Base-by-base conservation (phyloP, 1,140 invertebrate species). In the Acromyrmex heyeri region DNA sequence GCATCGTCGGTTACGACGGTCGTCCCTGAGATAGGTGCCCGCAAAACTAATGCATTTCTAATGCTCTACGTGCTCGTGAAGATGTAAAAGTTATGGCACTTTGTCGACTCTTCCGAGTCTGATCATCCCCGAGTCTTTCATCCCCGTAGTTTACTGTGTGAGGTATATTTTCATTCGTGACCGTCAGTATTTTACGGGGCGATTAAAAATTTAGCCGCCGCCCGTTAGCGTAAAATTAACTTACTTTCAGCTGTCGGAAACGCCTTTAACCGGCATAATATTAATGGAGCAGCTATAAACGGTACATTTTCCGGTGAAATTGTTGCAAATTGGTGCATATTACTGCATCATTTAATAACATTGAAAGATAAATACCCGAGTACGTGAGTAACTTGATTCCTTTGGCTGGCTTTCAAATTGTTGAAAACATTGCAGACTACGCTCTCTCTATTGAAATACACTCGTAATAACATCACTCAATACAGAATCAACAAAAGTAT, bases 21-120 rank as follows among this genome's bases (percentile, higher is more conserved):
- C 61, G 64, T 50, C 10, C 21, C 3, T 44, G 44, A 38, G 73
- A 77, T 78, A 67, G 48, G 7, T 21, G 8, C 10, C 3, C 14
- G 44, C 24, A 24, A 67, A 64, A 44, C 59, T 64, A 83, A 72
- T 83, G 86, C 86, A 85, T 85, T 85, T 85, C 73, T 78, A 76
- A 85, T 85, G 73, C 64, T 78, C 14, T 72, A 30, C 79, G 62
- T 55, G 77, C 27, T 34, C 38, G 79, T 10, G 38, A 61, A 18
- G 67, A 18, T 14, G 30, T 62, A 72, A 62, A 83, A 83, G 69
- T 73, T 61, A 55, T 38, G 53, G 67, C 67, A 34, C 55, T 61
- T 75, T 14, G 38, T 75, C 55, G 79, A 44, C 69, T 61, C 34
- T 59, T 44, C 16, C 48, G 44, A 34, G 27, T n/a, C 24, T 18